A percentile compares a stretch with the other conserved stretches of the same genome.
These are phyloP conservation scores for Corydoras sp. DNA, from an alignment of 2,113 vertebrate species.

Conservation along the genomic window DNA sequence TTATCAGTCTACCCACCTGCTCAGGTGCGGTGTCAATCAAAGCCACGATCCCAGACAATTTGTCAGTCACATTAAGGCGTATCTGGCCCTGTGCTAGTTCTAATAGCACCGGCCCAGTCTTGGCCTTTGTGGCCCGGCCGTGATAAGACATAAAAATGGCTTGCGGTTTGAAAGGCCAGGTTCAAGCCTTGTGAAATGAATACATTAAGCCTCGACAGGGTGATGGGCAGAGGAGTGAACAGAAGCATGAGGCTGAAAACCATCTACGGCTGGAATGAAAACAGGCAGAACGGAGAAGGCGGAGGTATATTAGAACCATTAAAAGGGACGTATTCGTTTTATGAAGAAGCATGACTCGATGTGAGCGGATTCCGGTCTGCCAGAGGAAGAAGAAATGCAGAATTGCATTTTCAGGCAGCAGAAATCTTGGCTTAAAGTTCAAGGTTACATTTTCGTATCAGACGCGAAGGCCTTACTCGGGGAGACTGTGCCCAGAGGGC, in stretches of 20 bases:
- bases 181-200: conserved; percentile 84
- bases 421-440: conserved; percentile 35
- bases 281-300: conserved; percentile 16
- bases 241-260: conserved; percentile 42
- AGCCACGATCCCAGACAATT: conserved; percentile 40
- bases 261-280: conserved; percentile 38
- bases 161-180: conserved; percentile 82
- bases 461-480: conserved; percentile 22
- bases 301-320: conserved; percentile 30
- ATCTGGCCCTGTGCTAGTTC: conserved; percentile 42
- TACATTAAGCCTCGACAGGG: conserved; percentile 56
- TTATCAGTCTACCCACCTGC: conserved; percentile 46
- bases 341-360: conserved; percentile 35
- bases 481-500: conserved; percentile 19
- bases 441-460: conserved; percentile 38
- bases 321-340: conserved; percentile 25
- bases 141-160: conserved; percentile 54
- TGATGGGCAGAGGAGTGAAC: conserved; percentile 36
- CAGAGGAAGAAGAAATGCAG: too few species aligned
- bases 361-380: conserved; percentile 7
- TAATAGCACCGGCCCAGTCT: conserved; percentile 38
- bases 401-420: conserved; percentile 21
- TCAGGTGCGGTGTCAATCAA: conserved; percentile 50
- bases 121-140: conserved; percentile 44
- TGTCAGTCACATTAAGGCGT: conserved; percentile 44